Evolutionary conservation across 2,113 vertebrate species (phyloP), one percentile per base, ranked within the genome.

Genomic region (Pampusana beccarii): DNA sequence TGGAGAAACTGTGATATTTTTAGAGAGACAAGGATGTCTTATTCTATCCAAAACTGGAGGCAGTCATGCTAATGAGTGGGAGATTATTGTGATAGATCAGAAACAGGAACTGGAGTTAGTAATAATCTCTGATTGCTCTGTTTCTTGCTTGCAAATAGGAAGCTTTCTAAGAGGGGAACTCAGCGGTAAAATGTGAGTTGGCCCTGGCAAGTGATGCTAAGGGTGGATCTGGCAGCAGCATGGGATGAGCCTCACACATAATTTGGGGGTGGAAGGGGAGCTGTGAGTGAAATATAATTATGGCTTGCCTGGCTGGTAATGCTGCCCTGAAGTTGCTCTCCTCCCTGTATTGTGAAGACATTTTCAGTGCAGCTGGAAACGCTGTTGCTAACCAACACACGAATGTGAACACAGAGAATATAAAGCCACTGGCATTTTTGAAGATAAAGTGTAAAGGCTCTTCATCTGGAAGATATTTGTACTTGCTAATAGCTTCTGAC

Each of bases 241-340:
- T 38, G 50, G 88, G 88, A 92, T 90, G 80, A 90, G 82, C 92
- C 72, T 95, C 88, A 56, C 18, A 2, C 31, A 54, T 95, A 93
- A 93, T 97, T 97, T 96, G 73, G 24, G 86, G 84, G 70, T 81
- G 73, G 75, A 73, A 93, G 20, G 38, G 33, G 65, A 87, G 28
- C 57, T 48, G 36, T 91, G 53, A 96, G 82, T 94, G 94, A 97
- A 95, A 95, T 93, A 92, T 95, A 97, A 98, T 97, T 97, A 97
- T 80, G 88, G 86, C 95, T 98, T 97, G 77, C 93, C 92, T 97
- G 53, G 80, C 70, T 95, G 91, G 73, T 94, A 78, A 66, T 85
- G 51, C 77, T 91, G 16, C 95, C 88, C 95, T 90, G 79, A 92
- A 97, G 89, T 89, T 95, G 24, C 79, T 90, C 92, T 97, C 95